These are phyloP conservation scores for Nineta flava DNA, from an alignment of 2,888 invertebrate species.

Conservation along the genomic window DNA sequence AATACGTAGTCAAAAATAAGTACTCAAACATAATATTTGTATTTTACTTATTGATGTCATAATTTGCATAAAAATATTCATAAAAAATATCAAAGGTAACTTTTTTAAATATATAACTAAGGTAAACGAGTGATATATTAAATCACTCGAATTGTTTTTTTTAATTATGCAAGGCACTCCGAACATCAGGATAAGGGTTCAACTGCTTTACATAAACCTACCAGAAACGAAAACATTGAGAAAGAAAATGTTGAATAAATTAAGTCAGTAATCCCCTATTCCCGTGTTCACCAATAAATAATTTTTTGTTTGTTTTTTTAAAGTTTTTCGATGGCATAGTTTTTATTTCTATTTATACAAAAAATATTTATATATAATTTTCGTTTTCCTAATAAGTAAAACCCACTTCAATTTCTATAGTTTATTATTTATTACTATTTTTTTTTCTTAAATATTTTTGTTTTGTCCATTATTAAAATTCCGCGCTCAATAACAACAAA, in stretches of 20 bases:
- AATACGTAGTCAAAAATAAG: no score
- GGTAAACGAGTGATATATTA: constrained; percentile 1
- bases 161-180: constrained; percentile 10
- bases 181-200: constrained; percentile 6
- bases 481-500: constrained; percentile 2
- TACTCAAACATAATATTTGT: no score
- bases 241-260: no score
- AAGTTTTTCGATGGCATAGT: constrained; percentile 7
- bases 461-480: constrained; percentile 1
- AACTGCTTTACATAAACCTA: no score
- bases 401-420: constrained; percentile 2
- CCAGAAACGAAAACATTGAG: no score
- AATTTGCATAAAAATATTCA: no score
- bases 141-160: neutral
- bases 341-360: constrained; percentile 7
- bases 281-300: constrained; percentile 3
- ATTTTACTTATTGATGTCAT: no score
- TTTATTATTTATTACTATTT: neutral
- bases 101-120: constrained; percentile 1
- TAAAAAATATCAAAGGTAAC: neutral
- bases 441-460: no score
- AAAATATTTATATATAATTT: constrained; percentile 6
- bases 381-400: constrained; percentile 2
- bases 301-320: neutral
- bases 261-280: neutral